Percentiles rank a stretch among this genome's conserved stretches.
phyloP scores from a whole-genome alignment of 2,888 invertebrate species.

The Biston stratarius region DNA sequence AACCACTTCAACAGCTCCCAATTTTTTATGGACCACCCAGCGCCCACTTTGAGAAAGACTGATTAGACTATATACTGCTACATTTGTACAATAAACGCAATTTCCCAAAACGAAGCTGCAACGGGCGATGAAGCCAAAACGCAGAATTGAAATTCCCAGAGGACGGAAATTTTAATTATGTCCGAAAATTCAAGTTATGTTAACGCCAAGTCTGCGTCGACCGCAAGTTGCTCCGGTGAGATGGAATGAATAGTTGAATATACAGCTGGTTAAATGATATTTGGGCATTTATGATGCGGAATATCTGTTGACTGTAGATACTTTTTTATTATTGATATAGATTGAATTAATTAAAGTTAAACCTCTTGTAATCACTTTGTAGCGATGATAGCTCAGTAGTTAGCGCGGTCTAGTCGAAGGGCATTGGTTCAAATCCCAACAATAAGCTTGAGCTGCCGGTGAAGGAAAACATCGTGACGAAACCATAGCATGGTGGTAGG shows the following conservation, averaged over 20 bases:
- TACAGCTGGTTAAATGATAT: background rate
- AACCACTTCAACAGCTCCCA: too few species aligned
- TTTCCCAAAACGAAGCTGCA: conserved; percentile 8
- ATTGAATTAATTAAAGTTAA: too few species aligned
- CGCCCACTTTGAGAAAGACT: too few species aligned
- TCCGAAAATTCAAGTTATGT: conserved; percentile 62
- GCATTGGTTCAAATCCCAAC: too few species aligned
- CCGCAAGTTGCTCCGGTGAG: conserved; percentile 39
- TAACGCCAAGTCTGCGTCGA: conserved; percentile 47
- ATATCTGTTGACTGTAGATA: background rate
- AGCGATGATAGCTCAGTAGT: too few species aligned
- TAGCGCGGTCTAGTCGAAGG: too few species aligned
- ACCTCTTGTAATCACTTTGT: too few species aligned
- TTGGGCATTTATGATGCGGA: background rate
- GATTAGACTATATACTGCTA: background rate
- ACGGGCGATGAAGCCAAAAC: conserved; percentile 40
- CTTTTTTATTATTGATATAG: too few species aligned
- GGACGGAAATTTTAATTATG: conserved; percentile 64
- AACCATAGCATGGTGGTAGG: too few species aligned
- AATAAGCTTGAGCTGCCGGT: too few species aligned
- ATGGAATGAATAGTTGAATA: conserved; percentile 13
- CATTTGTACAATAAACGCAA: background rate
- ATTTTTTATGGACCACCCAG: too few species aligned
- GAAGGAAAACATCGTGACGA: too few species aligned
- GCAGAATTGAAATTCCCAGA: conserved; percentile 42